Conservation (phyloP, 2,888 invertebrate species). For the Aproaerema taeniolella region DNA sequence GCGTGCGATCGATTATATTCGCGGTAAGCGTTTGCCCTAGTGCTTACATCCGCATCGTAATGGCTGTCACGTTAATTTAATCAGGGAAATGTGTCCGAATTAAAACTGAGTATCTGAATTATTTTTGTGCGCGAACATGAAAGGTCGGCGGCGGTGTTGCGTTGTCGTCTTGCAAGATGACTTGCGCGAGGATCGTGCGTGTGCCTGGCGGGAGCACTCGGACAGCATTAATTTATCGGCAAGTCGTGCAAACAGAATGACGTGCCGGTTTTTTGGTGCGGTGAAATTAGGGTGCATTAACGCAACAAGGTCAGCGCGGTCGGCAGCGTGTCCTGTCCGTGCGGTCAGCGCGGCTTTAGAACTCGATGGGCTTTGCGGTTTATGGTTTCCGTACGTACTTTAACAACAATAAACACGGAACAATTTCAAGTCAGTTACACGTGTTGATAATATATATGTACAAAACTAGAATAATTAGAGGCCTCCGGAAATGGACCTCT, state of each 20-base stretch:
- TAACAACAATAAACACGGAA: constrained; percentile 11
- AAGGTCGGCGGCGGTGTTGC: constrained; percentile 30
- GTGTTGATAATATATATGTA: constrained; percentile 2
- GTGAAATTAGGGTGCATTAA: constrained; percentile 75
- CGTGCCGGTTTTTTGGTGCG: constrained; percentile 62
- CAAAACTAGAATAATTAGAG: too few species aligned
- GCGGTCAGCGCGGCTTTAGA: constrained; percentile 44
- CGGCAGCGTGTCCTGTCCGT: constrained; percentile 39
- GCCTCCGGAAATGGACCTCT: too few species aligned
- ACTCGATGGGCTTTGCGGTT: constrained; percentile 50
- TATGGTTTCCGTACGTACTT: constrained; percentile 40
- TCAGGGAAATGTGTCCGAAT: constrained; percentile 36
- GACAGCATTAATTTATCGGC: constrained; percentile 65
- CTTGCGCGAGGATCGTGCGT: constrained; percentile 44
- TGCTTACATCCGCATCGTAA: constrained; percentile 7
- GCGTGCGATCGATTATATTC: constrained; percentile 14
- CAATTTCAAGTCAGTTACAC: constrained; percentile 5
- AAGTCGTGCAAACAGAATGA: constrained; percentile 71
- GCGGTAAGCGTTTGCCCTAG: constrained; percentile 3
- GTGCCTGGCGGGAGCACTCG: constrained; percentile 47
- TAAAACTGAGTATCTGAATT: constrained; percentile 25
- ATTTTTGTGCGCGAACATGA: constrained; percentile 34
- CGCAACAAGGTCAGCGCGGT: constrained; percentile 66
- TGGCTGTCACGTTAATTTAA: constrained; percentile 41
- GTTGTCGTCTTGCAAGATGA: constrained; percentile 27